Percentiles rank a stretch among this genome's conserved stretches.
These are phyloP conservation scores for Enteromius mattozi DNA, from an alignment of 2,797 vertebrate genomes.

Conservation along the genomic window DNA sequence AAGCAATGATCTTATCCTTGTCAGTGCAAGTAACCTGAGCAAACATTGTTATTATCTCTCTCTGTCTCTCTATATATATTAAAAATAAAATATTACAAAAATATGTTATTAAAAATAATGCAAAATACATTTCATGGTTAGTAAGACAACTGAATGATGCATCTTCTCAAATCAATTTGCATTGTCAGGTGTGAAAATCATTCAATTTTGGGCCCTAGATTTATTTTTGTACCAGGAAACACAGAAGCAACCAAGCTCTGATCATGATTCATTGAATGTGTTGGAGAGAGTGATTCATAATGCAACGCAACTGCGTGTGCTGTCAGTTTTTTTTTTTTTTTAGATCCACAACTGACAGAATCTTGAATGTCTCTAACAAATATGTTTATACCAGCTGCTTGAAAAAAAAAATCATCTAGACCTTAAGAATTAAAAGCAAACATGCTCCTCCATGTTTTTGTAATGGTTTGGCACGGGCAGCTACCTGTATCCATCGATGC, in stretches of 20 bases:
- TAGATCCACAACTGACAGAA: neutral
- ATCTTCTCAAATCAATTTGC: neutral
- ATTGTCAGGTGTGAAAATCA: neutral
- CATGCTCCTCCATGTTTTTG: neutral
- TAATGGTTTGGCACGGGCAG: neutral
- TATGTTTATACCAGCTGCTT: conserved; percentile 3
- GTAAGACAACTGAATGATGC: neutral
- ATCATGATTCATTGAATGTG: neutral
- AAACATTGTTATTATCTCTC: neutral
- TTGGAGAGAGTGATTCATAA: neutral
- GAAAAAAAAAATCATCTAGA: neutral
- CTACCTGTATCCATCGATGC: conserved; percentile 96
- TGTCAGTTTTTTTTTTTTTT: conserved; percentile 1
- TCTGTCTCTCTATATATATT: neutral
- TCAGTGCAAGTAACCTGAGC: neutral
- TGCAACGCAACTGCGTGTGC: neutral
- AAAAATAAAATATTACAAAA: neutral
- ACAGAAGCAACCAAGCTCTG: neutral
- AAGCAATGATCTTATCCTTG: neutral
- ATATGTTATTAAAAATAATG: neutral
- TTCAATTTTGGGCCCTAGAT: neutral
- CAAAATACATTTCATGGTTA: neutral
- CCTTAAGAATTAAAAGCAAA: neutral
- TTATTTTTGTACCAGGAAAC: neutral
- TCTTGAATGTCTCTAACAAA: neutral